These are phyloP conservation scores for Aplochiton taeniatus DNA, from an alignment of 2,797 vertebrate species.

Conservation along the genomic window DNA sequence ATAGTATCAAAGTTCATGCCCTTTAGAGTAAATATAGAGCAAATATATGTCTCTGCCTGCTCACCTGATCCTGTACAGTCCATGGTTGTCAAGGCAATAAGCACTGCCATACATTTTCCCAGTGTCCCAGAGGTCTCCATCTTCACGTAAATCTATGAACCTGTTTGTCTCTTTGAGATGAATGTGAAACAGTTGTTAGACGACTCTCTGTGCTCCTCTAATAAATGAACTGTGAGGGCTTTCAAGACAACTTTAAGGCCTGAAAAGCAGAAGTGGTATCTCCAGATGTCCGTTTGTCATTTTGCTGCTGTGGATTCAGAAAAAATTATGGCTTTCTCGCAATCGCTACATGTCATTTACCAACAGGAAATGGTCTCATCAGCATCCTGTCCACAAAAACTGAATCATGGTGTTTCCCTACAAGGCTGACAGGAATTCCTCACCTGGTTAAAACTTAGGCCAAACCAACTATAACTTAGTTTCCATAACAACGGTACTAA, in stretches of 20 bases:
- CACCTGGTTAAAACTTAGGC: neutral
- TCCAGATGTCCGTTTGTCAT: too few species aligned
- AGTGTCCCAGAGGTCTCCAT: neutral
- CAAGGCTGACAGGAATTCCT: neutral
- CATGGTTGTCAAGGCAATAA: neutral
- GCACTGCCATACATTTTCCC: neutral
- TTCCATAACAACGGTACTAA: too few species aligned
- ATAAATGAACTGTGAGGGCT: too few species aligned
- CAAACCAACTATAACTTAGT: too few species aligned
- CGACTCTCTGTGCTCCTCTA: too few species aligned
- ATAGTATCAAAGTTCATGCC: too few species aligned
- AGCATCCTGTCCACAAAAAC: neutral
- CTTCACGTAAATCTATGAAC: neutral
- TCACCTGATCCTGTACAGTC: neutral
- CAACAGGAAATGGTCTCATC: slow-evolving; percentile 4
- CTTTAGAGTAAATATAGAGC: too few species aligned
- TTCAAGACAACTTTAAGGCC: neutral
- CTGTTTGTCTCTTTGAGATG: neutral
- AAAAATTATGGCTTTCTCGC: neutral
- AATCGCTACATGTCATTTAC: neutral
- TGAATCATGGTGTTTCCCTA: neutral
- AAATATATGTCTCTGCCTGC: neutral
- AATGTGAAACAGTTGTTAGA: too few species aligned
- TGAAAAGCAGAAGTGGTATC: slow-evolving; percentile 5
- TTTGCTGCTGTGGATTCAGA: neutral